These are phyloP conservation scores for Mesocricetus auratus DNA, from an alignment of 2,113 vertebrate genomes.

Conservation along the genomic window DNA sequence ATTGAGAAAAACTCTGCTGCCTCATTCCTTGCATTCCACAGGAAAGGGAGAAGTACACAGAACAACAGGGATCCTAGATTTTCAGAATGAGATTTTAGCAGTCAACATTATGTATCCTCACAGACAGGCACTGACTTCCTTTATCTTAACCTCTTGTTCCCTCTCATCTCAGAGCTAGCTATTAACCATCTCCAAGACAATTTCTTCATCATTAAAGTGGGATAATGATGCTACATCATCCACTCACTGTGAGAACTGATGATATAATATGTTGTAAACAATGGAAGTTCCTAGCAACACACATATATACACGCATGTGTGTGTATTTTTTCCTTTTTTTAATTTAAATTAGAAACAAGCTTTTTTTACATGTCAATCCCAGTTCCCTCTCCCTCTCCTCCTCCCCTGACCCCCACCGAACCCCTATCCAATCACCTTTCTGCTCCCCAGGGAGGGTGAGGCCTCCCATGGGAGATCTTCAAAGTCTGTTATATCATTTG, in stretches of 20 bases:
- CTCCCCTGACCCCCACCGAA: too few relatives aligned
- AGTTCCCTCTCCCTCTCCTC: too few relatives aligned
- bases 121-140: neutral
- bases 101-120: neutral
- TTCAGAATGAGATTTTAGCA: neutral
- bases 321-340: too few relatives aligned
- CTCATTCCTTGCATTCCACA: slow-evolving; percentile 2
- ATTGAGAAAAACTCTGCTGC: slow-evolving; percentile 64
- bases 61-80: slow-evolving; percentile 16
- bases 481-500: too few relatives aligned
- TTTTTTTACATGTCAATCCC: too few relatives aligned
- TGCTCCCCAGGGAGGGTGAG: too few relatives aligned
- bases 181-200: neutral
- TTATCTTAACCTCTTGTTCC: neutral
- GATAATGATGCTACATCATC: neutral
- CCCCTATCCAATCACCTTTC: too few relatives aligned
- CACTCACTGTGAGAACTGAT: neutral
- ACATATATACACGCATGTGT: too few relatives aligned
- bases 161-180: neutral
- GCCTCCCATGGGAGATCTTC: too few relatives aligned
- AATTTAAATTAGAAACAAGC: too few relatives aligned
- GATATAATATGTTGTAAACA: neutral
- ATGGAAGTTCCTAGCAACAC: neutral
- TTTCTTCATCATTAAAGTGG: neutral
- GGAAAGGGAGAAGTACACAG: slow-evolving; percentile 1